A percentile compares a stretch with the other conserved stretches of the same genome.
Conservation (phyloP, 2,113 vertebrate genomes). For the Elgaria multicarinata region DNA sequence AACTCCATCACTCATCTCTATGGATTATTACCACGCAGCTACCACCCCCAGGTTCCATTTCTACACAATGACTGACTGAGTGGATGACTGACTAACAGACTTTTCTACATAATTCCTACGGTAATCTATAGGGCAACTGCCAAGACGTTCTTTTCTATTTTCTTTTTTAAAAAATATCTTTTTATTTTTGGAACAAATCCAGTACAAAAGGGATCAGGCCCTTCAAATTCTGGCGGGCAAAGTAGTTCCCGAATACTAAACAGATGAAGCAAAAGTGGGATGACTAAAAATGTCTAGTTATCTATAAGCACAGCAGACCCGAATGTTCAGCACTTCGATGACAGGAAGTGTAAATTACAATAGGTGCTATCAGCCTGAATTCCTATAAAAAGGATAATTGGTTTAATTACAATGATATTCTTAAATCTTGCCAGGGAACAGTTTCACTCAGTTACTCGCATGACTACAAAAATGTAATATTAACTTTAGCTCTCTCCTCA, state of each 20-base stretch:
- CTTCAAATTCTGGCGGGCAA: neutral
- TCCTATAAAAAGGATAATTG: constrained; percentile 55
- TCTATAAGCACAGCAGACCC: neutral
- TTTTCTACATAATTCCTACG: neutral
- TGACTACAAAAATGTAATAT: constrained; percentile 38
- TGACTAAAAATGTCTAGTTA: constrained; percentile 26
- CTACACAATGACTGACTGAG: neutral
- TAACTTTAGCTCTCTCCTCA: constrained; percentile 37
- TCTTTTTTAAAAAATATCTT: too few species aligned
- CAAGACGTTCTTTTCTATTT: too few species aligned
- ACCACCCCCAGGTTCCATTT: too few species aligned
- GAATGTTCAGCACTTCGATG: constrained; percentile 35
- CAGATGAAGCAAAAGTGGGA: neutral
- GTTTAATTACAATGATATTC: constrained; percentile 66
- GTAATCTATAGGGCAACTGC: neutral
- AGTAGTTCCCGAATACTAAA: neutral
- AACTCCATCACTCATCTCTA: neutral
- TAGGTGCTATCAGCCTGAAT: constrained; percentile 26
- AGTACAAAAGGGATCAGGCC: neutral
- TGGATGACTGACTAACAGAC: too few species aligned
- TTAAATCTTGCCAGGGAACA: constrained; percentile 59
- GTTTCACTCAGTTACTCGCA: constrained; percentile 53
- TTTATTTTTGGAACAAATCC: too few species aligned
- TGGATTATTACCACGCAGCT: neutral
- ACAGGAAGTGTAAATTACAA: constrained; percentile 28